Percentiles rank a stretch among this genome's conserved stretches.
Evolutionary conservation across 2,797 vertebrate species (phyloP).

Genomic region (Apogon hyalosoma): DNA sequence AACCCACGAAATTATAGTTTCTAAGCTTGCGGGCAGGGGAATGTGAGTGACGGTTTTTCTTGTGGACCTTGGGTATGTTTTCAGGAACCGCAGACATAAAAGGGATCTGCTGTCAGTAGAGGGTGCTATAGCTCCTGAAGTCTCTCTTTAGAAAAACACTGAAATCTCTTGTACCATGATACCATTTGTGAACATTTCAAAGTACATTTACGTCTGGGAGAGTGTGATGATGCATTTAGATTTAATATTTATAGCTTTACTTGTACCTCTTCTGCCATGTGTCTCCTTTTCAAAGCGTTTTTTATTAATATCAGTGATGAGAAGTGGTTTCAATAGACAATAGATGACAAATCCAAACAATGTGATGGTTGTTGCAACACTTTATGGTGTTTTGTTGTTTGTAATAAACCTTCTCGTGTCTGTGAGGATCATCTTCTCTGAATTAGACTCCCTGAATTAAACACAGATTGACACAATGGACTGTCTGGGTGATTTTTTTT

Average conservation of each 20-base stretch:
- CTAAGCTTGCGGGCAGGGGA: slow-evolving; percentile 80
- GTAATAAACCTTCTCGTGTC: slow-evolving; percentile 23
- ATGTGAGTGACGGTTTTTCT: slow-evolving; percentile 81
- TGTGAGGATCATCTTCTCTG: slow-evolving; percentile 26
- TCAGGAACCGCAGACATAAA: slow-evolving; percentile 72
- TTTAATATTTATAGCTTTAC: slow-evolving; percentile 3
- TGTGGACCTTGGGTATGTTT: slow-evolving; percentile 79
- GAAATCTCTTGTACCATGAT: not conserved
- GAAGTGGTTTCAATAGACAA: slow-evolving; percentile 16
- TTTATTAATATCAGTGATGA: slow-evolving; percentile 16
- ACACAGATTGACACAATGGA: slow-evolving; percentile 23
- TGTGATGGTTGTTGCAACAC: slow-evolving; percentile 24
- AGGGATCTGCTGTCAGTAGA: slow-evolving; percentile 65
- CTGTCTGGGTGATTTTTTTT: not conserved
- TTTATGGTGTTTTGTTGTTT: slow-evolving; percentile 25
- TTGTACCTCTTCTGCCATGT: slow-evolving; percentile 15
- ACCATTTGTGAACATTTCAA: slow-evolving; percentile 16
- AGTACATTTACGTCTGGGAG: slow-evolving; percentile 21
- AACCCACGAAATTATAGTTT: slow-evolving; percentile 85
- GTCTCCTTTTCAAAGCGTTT: not conserved
- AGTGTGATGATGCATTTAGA: slow-evolving; percentile 20
- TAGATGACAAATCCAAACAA: slow-evolving; percentile 36
- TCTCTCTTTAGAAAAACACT: not conserved
- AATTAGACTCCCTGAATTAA: slow-evolving; percentile 42
- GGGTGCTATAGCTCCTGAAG: slow-evolving; percentile 70